Evolutionary conservation across 2,888 invertebrate species (phyloP), one percentile per base, ranked within the genome.

Genomic region (Sinodicranocentrus sp.): DNA sequence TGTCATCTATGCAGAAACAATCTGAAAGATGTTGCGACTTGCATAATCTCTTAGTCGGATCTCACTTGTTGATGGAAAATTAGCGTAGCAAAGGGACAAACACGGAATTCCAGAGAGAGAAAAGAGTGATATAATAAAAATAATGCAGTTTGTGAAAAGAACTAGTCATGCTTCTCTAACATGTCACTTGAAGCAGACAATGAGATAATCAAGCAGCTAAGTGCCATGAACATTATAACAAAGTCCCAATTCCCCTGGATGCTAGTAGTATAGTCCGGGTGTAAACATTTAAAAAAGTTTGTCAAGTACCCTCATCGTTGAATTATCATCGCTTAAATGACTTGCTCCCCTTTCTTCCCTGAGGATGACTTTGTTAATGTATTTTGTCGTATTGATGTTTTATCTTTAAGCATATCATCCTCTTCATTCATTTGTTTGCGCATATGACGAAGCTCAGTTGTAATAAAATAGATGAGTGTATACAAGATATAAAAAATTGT

Each of bases 271-370:
- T 73, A 73, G 72, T 76, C 70, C 48, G 71, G 76, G 77, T 88
- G 87, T 87, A 88, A 88, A 88, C 87, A 88, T 85, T 87, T 88
- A 87, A 87, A 85, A 85, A 86, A 83, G 82, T 76, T 79, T 33
- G 83, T 85, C 72, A 85, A 88, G 87, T 84, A 84, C 84, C 86
- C 87, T 88, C 79, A 79, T 82, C 70, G 67, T 54, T 67, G 76
- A 83, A 83, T 83, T 83, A 83, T 77, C 63, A 77, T 65, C 76
- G 76, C 75, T 44, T 77, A 83, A 76, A 71, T 77, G 75, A 77
- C 54, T 76, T 63, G 63, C 82, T 71, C 76, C 76, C 76, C 76
- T 76, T 70, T 43, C 68, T 59, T 73, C 61, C 73, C 82, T 67
- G 13, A 75, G 57, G 76, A 85, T 82, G 85, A 85, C 82, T 82